These are phyloP conservation scores for Papilio xuthus DNA, from an alignment of 1,140 invertebrate species.

Conservation along the genomic window DNA sequence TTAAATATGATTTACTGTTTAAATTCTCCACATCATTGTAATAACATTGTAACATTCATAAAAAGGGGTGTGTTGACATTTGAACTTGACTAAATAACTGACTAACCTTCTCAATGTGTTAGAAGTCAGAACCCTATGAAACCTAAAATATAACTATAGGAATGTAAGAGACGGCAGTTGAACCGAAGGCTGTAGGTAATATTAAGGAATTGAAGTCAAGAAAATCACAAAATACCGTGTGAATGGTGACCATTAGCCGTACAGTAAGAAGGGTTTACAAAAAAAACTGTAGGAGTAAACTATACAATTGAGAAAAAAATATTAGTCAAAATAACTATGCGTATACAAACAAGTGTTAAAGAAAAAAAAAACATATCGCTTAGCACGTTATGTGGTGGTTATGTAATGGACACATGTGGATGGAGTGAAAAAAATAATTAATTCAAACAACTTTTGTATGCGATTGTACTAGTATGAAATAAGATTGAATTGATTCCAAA, in stretches of 20 bases:
- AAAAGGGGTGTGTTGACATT: too few relatives aligned
- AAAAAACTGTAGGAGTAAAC: constrained; percentile 48
- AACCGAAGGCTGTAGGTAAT: too few relatives aligned
- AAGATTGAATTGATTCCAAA: too few relatives aligned
- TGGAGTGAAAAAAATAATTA: constrained; percentile 8
- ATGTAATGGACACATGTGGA: constrained; percentile 53
- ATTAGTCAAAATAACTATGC: constrained; percentile 73
- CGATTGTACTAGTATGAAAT: neutral
- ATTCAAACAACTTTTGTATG: constrained; percentile 14
- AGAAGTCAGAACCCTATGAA: too few relatives aligned
- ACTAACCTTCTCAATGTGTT: too few relatives aligned
- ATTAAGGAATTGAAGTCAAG: too few relatives aligned
- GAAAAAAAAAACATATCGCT: constrained; percentile 74
- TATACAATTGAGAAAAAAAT: constrained; percentile 58
- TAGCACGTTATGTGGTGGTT: constrained; percentile 67
- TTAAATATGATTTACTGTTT: neutral
- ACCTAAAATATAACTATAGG: too few relatives aligned
- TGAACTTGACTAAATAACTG: too few relatives aligned
- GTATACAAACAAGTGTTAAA: constrained; percentile 80
- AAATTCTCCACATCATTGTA: neutral
- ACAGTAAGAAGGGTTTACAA: constrained; percentile 46
- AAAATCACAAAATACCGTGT: neutral
- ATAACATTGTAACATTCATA: neutral
- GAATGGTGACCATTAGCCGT: constrained; percentile 40
- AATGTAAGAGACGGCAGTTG: too few relatives aligned